Conservation (phyloP, 1,140 invertebrate genomes). For the Alviniconcha marisindica region DNA sequence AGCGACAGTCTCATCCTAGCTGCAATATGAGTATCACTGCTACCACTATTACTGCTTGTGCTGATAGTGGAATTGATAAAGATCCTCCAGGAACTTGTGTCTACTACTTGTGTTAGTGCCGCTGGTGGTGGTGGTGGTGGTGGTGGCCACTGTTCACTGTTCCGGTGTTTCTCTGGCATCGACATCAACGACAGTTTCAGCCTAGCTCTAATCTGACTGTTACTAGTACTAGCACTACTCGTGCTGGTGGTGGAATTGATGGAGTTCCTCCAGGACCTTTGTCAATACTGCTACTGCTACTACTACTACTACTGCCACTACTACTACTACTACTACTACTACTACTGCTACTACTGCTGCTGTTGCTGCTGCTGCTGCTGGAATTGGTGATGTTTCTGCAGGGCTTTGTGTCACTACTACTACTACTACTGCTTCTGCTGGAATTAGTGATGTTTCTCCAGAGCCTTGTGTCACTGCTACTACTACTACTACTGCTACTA, state of each 20-base stretch:
- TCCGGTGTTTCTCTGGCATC: neutral
- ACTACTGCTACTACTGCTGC: slow-evolving; percentile 15
- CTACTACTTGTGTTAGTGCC: too few species aligned
- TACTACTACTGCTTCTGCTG: too few species aligned
- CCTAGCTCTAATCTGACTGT: neutral
- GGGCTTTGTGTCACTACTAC: neutral
- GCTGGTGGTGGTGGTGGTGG: too few species aligned
- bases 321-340: slow-evolving; percentile 16
- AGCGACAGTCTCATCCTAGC: too few species aligned
- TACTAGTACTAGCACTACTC: slow-evolving; percentile 2
- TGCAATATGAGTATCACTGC: too few species aligned
- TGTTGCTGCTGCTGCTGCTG: slow-evolving; percentile 14
- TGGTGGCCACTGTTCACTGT: neutral
- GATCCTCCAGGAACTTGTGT: too few species aligned
- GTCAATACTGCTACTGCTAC: slow-evolving; percentile 10
- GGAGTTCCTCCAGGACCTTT: neutral
- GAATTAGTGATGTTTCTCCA: too few species aligned
- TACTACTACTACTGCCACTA: slow-evolving; percentile 16
- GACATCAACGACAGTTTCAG: neutral
- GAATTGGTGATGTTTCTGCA: neutral
- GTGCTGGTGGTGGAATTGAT: neutral
- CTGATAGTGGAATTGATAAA: too few species aligned
- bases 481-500: too few species aligned
- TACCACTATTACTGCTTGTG: too few species aligned
- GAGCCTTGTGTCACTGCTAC: too few species aligned